These are phyloP conservation scores for Himantopus leucocephalus DNA, from an alignment of 2,113 vertebrate species.

Conservation along the genomic window DNA sequence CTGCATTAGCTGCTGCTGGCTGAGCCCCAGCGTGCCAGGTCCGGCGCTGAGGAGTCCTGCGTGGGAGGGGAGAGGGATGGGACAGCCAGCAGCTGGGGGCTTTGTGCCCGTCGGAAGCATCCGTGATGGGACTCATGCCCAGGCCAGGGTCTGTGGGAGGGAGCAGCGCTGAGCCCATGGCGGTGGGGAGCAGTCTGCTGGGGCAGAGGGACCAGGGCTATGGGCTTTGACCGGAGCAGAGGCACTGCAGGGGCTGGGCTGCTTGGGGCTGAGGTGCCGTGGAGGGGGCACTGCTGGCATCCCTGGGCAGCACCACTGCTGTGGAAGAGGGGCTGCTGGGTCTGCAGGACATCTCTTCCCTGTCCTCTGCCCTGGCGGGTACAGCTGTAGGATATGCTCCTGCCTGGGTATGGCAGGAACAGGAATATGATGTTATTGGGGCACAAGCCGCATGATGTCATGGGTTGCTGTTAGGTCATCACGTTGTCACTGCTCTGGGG, in stretches of 20 bases:
- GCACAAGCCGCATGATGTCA: neutral
- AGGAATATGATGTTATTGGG: neutral
- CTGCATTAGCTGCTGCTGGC: conserved; percentile 55
- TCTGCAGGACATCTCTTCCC: neutral
- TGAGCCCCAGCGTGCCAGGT: conserved; percentile 10
- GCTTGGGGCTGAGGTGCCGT: neutral
- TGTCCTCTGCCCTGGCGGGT: neutral
- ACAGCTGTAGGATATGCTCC: too few species aligned
- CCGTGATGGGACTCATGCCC: too few species aligned
- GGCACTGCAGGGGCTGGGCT: neutral
- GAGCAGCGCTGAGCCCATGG: neutral
- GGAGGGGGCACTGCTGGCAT: neutral
- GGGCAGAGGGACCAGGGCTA: neutral
- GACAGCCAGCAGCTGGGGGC: neutral
- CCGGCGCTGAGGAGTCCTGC: neutral
- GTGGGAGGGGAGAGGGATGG: neutral
- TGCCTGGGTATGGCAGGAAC: neutral
- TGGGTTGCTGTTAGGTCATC: neutral
- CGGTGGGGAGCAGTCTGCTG: neutral
- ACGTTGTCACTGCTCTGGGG: neutral
- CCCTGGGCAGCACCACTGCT: neutral
- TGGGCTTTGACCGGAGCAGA: neutral
- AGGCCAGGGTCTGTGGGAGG: neutral
- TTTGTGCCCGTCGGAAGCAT: neutral
- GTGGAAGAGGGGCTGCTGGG: neutral